A percentile compares a stretch with the other conserved stretches of the same genome.
Conservation (phyloP, 1,140 invertebrate species). For the Drosophila biarmipes region DNA sequence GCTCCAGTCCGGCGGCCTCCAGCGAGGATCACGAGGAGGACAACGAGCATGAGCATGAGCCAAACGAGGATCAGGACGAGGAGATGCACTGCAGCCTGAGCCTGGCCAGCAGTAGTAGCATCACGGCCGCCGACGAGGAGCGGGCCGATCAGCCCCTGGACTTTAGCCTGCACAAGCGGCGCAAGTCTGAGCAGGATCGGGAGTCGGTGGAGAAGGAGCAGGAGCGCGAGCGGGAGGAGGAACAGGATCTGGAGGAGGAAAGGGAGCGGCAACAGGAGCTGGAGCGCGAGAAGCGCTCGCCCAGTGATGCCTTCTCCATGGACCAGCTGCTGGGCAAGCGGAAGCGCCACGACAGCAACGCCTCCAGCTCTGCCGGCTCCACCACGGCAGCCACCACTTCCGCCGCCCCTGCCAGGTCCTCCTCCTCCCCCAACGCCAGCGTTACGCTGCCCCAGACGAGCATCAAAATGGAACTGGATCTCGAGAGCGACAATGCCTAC, state of each 20-base stretch:
- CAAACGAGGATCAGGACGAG: constrained; percentile 37
- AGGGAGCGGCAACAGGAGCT: background rate
- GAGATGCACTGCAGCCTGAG: constrained; percentile 69
- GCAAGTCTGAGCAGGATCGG: constrained; percentile 13
- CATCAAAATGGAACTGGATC: constrained; percentile 58
- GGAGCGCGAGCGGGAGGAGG: background rate
- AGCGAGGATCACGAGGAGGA: constrained; percentile 61
- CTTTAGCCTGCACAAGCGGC: constrained; percentile 77
- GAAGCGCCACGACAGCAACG: constrained; percentile 57
- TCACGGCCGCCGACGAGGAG: constrained; percentile 32
- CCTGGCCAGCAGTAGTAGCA: constrained; percentile 54
- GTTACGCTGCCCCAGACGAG: constrained; percentile 16
- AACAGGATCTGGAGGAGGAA: constrained; percentile 1
- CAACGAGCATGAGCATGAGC: constrained; percentile 35
- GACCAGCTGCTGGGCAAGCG: constrained; percentile 72
- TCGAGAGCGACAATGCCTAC: constrained; percentile 22
- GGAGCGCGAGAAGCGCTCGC: constrained; percentile 50
- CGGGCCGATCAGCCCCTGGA: constrained; percentile 68
- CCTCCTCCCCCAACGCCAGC: constrained; percentile 7
- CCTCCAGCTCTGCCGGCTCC: constrained; percentile 28
- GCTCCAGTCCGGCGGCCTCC: constrained; percentile 66
- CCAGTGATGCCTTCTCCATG: constrained; percentile 70
- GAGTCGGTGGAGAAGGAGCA: background rate
- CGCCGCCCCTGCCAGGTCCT: constrained; percentile 1
- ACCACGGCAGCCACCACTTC: constrained; percentile 6